Base-by-base conservation (phyloP, 2,797 vertebrate genomes). In the Pristis pectinata region DNA sequence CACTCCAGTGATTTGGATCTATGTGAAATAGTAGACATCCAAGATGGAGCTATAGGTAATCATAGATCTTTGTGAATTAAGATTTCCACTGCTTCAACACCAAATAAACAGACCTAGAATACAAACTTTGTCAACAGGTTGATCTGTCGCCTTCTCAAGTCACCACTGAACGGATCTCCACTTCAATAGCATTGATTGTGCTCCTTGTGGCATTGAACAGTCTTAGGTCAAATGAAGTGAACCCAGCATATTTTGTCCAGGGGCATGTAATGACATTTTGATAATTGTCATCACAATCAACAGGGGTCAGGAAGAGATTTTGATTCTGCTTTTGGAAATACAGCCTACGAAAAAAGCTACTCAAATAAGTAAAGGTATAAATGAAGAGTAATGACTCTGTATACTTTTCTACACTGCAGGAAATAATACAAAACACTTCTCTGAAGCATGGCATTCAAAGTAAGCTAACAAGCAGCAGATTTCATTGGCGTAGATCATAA, bases 381-480 rank as follows among this genome's bases (percentile, higher is more conserved):
- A 53, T 70, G 70, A 94, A 76, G 92, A 76, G 70, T 94, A 93
- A 72, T 93, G 91, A 70, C 37, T 56, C 41, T 22, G 44, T 41
- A 74, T 76, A 76, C 44, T 74, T 49, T 53, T 76, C 70, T 94
- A 94, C 41, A 53, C 70, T 53, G 92, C 92, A 74, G 92, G 70
- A 94, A 94, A n/a, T 94, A 94, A 94, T 76, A 67, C 34, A 94
- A 94, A 94, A n/a, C 11, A 56, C 92, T 94, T 94, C 19, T 76
- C 92, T 94, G 92, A 94, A 94, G 27, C 44, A 53, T 53, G 49
- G 70, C 44, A 94, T 44, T 94, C 70, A 94, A 94, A 44, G 92
- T 94, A 94, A 94, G 92, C 72, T 94, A 94, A 94, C 92, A 94
- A 94, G 70, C 70, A 76, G 92, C 92, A 94, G 92, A 76, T 94